Evolutionary conservation across 37 sponge, comb jelly and placozoan genomes (phyloP).

Genomic region (Tethya wilhelma): DNA sequence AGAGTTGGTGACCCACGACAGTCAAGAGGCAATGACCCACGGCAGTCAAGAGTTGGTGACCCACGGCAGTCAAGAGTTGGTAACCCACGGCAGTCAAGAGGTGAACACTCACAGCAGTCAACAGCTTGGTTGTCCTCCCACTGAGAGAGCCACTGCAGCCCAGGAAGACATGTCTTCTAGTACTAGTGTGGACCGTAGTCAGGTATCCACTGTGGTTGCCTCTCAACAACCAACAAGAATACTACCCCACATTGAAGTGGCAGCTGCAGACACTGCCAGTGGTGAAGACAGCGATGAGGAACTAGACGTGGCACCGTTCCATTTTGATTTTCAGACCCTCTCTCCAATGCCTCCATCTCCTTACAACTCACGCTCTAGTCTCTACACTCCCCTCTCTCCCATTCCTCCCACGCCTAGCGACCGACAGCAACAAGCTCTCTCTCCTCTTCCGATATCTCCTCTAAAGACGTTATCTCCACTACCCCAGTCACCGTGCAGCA

Average conservation of each 20-base stretch:
- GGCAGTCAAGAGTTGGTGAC: background rate
- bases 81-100: too few relatives aligned
- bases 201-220: too few relatives aligned
- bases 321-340: background rate
- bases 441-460: background rate
- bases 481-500: background rate
- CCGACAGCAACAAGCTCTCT: background rate
- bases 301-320: background rate
- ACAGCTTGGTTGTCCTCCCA: too few relatives aligned
- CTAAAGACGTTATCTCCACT: background rate
- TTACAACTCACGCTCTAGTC: background rate
- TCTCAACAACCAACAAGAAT: too few relatives aligned
- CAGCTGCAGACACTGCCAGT: background rate
- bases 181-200: too few relatives aligned
- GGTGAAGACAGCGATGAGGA: conserved; percentile 3
- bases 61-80: too few relatives aligned
- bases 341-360: conserved; percentile 60
- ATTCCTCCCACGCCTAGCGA: background rate
- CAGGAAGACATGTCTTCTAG: too few relatives aligned
- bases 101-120: too few relatives aligned
- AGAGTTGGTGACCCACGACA: background rate
- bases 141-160: too few relatives aligned
- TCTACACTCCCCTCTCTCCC: conserved; percentile 11
- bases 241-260: background rate
- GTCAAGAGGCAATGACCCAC: background rate